These are phyloP conservation scores for Blastomussa wellsi DNA, from an alignment of 92 coral and sea anemone genomes.

Conservation along the genomic window DNA sequence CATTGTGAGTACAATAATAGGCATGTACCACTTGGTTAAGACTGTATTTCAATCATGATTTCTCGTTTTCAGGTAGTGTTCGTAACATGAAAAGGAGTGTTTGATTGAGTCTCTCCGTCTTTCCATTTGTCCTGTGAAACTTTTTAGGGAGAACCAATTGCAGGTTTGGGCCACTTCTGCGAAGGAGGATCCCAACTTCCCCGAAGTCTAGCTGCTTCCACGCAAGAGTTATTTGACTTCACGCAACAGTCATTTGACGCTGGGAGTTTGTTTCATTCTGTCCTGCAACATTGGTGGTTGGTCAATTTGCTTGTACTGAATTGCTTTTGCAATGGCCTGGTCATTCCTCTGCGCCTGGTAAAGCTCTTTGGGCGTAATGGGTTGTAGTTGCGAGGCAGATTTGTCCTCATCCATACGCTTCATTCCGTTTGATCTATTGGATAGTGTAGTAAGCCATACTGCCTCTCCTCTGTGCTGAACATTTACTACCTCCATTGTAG, in stretches of 20 bases:
- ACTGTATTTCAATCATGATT: conserved; percentile 36
- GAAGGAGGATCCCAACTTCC: conserved; percentile 4
- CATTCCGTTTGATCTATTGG: not conserved
- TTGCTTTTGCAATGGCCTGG: conserved; percentile 37
- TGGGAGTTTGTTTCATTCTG: not conserved
- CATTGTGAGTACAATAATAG: conserved; percentile 42
- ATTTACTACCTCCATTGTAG: not conserved
- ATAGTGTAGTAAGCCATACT: not conserved
- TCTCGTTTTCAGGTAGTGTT: conserved; percentile 31
- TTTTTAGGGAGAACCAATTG: conserved; percentile 53
- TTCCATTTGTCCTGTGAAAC: not conserved
- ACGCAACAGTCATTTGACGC: conserved; percentile 45
- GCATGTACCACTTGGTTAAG: conserved; percentile 54
- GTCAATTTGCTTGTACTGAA: conserved; percentile 30
- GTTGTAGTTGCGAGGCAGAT: not conserved
- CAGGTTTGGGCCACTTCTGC: conserved; percentile 46
- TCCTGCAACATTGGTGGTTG: conserved; percentile 15
- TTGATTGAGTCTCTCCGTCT: conserved; percentile 16
- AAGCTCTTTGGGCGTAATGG: conserved; percentile 1
- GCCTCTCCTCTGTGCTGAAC: conserved; percentile 10
- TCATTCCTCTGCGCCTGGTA: conserved; percentile 43
- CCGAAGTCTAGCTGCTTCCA: conserved; percentile 56
- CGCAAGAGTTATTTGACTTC: too few species aligned
- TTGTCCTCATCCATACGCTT: not conserved
- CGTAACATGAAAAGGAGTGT: conserved; percentile 30